A percentile compares a stretch with the other conserved stretches of the same genome.
Conservation (phyloP, 2,888 invertebrate species). For the Latrodectus hesperus region DNA sequence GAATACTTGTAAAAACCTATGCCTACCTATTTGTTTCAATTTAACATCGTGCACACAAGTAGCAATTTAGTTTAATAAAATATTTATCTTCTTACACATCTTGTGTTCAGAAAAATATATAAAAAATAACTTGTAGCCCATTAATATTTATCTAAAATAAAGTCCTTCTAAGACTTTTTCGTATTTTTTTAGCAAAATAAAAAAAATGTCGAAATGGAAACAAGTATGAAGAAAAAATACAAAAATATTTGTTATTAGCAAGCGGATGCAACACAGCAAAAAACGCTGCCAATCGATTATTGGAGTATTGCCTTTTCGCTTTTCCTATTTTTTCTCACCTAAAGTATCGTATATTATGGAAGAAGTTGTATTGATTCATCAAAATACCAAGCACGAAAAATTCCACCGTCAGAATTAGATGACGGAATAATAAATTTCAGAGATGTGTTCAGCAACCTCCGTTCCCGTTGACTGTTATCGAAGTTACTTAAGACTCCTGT, state of each 20-base stretch:
- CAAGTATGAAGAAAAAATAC: slow-evolving; percentile 6
- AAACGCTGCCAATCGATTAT: slow-evolving; percentile 25
- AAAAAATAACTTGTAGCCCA: no score
- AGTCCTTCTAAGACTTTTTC: no score
- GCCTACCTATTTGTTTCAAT: no score
- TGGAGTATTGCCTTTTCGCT: not conserved
- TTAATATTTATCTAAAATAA: no score
- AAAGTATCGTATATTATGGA: slow-evolving; percentile 33
- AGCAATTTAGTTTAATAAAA: no score
- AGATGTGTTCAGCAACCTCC: slow-evolving; percentile 26
- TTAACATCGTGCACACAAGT: no score
- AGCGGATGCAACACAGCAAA: slow-evolving; percentile 8
- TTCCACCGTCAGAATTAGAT: slow-evolving; percentile 40
- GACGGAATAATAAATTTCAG: slow-evolving; percentile 50
- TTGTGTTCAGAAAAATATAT: no score
- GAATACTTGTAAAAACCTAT: no score
- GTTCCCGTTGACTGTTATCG: slow-evolving; percentile 32
- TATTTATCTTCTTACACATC: no score
- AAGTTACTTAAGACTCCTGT: slow-evolving; percentile 50
- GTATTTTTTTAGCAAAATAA: not conserved
- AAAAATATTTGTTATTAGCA: slow-evolving; percentile 30
- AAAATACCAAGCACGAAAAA: slow-evolving; percentile 14
- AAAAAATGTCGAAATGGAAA: not conserved
- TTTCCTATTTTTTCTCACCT: slow-evolving; percentile 20
- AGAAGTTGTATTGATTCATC: slow-evolving; percentile 41